phyloP scores from a whole-genome alignment of 1,140 invertebrate species.

The Bacillus rossius region DNA sequence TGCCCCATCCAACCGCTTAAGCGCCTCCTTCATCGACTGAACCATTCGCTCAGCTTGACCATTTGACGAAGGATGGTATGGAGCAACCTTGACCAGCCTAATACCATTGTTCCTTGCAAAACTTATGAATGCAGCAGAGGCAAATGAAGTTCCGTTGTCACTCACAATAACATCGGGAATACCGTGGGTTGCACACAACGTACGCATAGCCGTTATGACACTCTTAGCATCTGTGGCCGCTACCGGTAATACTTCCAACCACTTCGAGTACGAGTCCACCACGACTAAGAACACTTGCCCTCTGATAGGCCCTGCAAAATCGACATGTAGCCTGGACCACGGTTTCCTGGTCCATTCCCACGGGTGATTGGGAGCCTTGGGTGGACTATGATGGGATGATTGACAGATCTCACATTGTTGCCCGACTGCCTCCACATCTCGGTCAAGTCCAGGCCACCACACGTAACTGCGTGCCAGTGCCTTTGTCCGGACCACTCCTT shows the following conservation, averaged over 20 bases:
- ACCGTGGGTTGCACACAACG: neutral
- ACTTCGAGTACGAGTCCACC: slow-evolving; percentile 41
- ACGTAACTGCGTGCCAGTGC: slow-evolving; percentile 38
- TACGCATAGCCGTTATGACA: neutral
- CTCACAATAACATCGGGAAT: neutral
- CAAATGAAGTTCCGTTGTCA: neutral
- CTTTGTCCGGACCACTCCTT: slow-evolving; percentile 36
- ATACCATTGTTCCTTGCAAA: slow-evolving; percentile 24
- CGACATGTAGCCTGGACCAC: slow-evolving; percentile 45
- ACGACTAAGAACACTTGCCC: slow-evolving; percentile 38
- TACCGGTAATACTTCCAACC: slow-evolving; percentile 35
- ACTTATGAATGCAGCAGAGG: neutral
- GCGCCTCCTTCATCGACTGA: slow-evolving; percentile 24
- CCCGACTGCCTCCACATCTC: neutral
- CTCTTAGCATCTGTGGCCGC: neutral
- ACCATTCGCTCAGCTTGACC: slow-evolving; percentile 31
- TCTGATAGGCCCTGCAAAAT: slow-evolving; percentile 44
- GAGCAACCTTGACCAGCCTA: slow-evolving; percentile 25
- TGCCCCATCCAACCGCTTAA: neutral
- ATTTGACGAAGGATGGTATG: slow-evolving; percentile 32
- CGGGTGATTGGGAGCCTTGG: slow-evolving; percentile 21
- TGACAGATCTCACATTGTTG: neutral
- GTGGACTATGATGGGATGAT: slow-evolving; percentile 10
- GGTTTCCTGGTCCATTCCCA: slow-evolving; percentile 38
- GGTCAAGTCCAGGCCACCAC: slow-evolving; percentile 43